phyloP scores from a whole-genome alignment of 2,797 vertebrate genomes.

The Galaxias olidus region DNA sequence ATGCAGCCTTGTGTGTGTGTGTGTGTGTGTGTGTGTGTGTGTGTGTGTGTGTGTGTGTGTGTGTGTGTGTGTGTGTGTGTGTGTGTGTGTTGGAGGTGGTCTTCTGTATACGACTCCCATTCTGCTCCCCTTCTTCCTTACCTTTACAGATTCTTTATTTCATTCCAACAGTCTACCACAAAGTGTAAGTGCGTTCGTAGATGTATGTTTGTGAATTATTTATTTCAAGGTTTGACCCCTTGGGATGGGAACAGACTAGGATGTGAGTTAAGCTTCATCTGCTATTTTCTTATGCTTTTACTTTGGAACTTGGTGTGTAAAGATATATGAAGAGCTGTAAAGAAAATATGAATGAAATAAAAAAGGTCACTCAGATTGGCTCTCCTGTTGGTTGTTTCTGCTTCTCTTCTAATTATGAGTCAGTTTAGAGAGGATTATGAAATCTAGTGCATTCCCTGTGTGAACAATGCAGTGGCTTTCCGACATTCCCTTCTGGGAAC shows the following conservation, averaged over 20 bases:
- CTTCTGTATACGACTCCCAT: constrained; percentile 16
- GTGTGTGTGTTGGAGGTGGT: constrained; percentile 32
- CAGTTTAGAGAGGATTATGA: background rate
- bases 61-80: constrained; percentile 3
- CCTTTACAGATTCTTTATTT: background rate
- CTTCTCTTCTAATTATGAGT: background rate
- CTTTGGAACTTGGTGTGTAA: constrained; percentile 65
- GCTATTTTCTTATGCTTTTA: constrained; percentile 60
- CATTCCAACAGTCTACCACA: constrained; percentile 19
- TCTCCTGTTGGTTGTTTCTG: constrained; percentile 17
- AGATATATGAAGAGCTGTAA: constrained; percentile 74
- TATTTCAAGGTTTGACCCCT: constrained; percentile 68
- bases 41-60: constrained; percentile 17
- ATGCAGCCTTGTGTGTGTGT: constrained; percentile 52
- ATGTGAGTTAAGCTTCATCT: constrained; percentile 65
- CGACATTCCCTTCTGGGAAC: too few relatives aligned
- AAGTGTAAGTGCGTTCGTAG: constrained; percentile 12
- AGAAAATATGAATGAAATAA: constrained; percentile 72
- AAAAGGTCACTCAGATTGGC: constrained; percentile 61
- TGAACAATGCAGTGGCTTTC: too few relatives aligned
- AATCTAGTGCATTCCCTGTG: too few relatives aligned
- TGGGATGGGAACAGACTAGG: constrained; percentile 47
- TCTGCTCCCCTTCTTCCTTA: background rate
- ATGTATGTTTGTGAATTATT: constrained; percentile 56
- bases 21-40: constrained; percentile 44